Conservation (phyloP, 2,797 vertebrate genomes). For the Mormyrops boulengeri region DNA sequence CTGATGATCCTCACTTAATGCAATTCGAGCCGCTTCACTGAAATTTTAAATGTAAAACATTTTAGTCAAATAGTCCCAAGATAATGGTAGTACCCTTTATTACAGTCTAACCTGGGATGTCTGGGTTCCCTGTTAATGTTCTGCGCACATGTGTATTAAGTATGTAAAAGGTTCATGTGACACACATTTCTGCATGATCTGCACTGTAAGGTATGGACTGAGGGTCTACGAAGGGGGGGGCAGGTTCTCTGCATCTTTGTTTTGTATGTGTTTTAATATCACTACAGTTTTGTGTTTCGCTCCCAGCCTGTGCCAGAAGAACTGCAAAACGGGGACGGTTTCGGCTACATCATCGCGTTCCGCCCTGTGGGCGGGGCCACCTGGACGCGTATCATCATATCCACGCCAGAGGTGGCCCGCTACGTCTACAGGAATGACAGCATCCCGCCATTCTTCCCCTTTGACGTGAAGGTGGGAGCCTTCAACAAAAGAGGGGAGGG, state of each 20-base stretch:
- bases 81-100: neutral
- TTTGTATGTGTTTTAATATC: constrained; percentile 76
- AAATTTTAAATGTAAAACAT: neutral
- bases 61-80: neutral
- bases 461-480: constrained; percentile 85
- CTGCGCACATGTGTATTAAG: neutral
- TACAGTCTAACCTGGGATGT: neutral
- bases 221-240: neutral
- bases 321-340: constrained; percentile 86
- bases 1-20: neutral
- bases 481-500: constrained; percentile 90
- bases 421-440: constrained; percentile 86
- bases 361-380: constrained; percentile 70
- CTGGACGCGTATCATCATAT: constrained; percentile 83
- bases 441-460: constrained; percentile 79
- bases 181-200: neutral
- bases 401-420: constrained; percentile 66
- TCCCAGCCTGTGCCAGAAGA: constrained; percentile 87
- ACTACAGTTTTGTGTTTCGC: constrained; percentile 75
- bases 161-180: neutral
- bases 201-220: neutral
- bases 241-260: constrained; percentile 48
- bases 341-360: constrained; percentile 89
- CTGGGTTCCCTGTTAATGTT: neutral
- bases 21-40: neutral